Percentiles rank a stretch among this genome's conserved stretches.
phyloP scores from a whole-genome alignment of 2,797 vertebrate genomes.

The Jordanella pulchra region DNA sequence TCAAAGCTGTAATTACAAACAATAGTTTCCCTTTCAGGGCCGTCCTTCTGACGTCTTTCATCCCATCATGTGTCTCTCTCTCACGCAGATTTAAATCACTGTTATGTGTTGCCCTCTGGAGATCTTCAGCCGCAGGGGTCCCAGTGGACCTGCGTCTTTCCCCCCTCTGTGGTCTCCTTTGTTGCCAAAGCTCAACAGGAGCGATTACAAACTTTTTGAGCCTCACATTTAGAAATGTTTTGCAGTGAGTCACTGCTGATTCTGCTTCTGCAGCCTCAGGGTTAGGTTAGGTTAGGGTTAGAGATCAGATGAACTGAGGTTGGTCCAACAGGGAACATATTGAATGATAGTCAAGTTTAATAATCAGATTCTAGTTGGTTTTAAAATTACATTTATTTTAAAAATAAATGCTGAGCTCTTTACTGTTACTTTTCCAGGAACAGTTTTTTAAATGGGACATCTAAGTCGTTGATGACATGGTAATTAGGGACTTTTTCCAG shows the following conservation, averaged over 20 bases:
- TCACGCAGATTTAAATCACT: slow-evolving; percentile 11
- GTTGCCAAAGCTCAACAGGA: slow-evolving; percentile 28
- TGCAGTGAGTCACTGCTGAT: slow-evolving; percentile 19
- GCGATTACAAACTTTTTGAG: slow-evolving; percentile 43
- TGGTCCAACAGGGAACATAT: slow-evolving; percentile 4
- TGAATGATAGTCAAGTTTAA: not conserved
- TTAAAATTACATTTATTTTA: not conserved
- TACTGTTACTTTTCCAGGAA: not conserved
- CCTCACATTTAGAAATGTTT: slow-evolving; percentile 32
- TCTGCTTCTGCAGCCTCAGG: slow-evolving; percentile 9
- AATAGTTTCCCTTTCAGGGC: slow-evolving; percentile 20
- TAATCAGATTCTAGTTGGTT: not conserved
- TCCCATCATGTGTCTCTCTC: slow-evolving; percentile 20
- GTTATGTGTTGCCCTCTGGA: slow-evolving; percentile 43
- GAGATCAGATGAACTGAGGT: not conserved
- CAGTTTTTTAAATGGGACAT: not conserved
- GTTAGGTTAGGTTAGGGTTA: no score
- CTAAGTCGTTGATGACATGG: not conserved
- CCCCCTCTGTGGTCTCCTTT: slow-evolving; percentile 28
- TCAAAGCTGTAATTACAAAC: slow-evolving; percentile 41
- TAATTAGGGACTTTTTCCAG: not conserved
- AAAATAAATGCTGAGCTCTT: not conserved
- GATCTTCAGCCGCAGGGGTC: slow-evolving; percentile 44
- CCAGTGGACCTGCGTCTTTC: slow-evolving; percentile 29
- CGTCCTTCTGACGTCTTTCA: slow-evolving; percentile 28